phyloP scores from a whole-genome alignment of 2,113 vertebrate genomes.

The Oreochromis aureus region DNA sequence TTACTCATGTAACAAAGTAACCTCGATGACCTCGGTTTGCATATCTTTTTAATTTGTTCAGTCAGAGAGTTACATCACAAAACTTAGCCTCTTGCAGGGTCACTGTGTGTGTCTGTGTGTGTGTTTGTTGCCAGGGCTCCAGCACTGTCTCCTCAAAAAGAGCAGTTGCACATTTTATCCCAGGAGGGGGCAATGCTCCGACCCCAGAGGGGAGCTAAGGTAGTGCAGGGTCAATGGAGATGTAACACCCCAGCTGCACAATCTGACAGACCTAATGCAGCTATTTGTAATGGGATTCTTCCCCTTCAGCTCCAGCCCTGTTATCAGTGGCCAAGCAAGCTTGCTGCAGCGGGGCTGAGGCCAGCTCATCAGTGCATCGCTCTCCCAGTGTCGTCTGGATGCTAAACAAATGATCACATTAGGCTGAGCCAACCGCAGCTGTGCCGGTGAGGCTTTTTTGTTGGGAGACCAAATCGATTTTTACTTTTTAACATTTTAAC shows the following conservation, averaged over 20 bases:
- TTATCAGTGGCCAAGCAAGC: constrained; percentile 27
- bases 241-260: constrained; percentile 40
- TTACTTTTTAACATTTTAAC: not conserved
- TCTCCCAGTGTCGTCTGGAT: not conserved
- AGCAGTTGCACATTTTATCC: constrained; percentile 22
- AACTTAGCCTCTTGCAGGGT: not conserved
- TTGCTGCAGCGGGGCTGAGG: not conserved
- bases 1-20: not conserved
- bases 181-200: constrained; percentile 7
- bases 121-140: not conserved
- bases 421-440: not conserved
- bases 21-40: not conserved
- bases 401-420: constrained; percentile 26
- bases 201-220: constrained; percentile 33
- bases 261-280: constrained; percentile 59
- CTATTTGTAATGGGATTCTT: constrained; percentile 50
- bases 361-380: constrained; percentile 3
- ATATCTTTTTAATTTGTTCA: not conserved
- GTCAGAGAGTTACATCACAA: not conserved
- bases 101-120: not conserved
- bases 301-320: constrained; percentile 5
- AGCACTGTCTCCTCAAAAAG: not conserved
- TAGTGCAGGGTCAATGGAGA: constrained; percentile 55
- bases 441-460: not conserved
- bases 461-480: constrained; percentile 3